Evolutionary conservation across 2,113 vertebrate species (phyloP).

Genomic region (Ahaetulla prasina): DNA sequence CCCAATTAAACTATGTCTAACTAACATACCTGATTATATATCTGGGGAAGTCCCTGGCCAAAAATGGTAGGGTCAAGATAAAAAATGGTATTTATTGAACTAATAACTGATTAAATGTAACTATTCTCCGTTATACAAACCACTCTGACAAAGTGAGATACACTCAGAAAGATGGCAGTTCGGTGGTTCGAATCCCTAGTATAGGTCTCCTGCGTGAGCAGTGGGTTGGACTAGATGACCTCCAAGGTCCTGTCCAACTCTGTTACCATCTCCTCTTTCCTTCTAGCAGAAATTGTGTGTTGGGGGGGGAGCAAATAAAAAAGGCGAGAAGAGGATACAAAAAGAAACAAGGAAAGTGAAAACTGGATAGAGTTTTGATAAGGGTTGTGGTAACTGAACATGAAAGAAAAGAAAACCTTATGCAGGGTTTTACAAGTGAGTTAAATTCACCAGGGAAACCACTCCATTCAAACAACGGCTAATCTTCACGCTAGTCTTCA

Average conservation of each 20-base stretch:
- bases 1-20: background rate
- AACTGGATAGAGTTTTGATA: background rate
- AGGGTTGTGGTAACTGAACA: background rate
- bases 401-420: background rate
- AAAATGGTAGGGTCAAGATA: background rate
- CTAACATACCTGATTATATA: background rate
- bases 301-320: background rate
- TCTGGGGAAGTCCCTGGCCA: background rate
- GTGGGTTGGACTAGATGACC: too few species aligned
- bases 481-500: background rate
- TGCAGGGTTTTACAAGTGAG: background rate
- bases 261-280: background rate
- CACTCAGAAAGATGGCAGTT: too few species aligned
- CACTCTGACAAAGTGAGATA: background rate
- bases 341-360: background rate
- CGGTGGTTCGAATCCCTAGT: too few species aligned
- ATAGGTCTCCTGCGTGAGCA: too few species aligned
- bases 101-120: background rate
- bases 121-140: background rate
- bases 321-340: background rate
- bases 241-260: too few species aligned
- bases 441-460: too few species aligned
- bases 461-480: background rate
- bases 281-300: background rate
- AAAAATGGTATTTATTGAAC: background rate